Evolutionary conservation across 1,140 invertebrate genomes (phyloP).

Genomic region (Mesaphorura yosii): DNA sequence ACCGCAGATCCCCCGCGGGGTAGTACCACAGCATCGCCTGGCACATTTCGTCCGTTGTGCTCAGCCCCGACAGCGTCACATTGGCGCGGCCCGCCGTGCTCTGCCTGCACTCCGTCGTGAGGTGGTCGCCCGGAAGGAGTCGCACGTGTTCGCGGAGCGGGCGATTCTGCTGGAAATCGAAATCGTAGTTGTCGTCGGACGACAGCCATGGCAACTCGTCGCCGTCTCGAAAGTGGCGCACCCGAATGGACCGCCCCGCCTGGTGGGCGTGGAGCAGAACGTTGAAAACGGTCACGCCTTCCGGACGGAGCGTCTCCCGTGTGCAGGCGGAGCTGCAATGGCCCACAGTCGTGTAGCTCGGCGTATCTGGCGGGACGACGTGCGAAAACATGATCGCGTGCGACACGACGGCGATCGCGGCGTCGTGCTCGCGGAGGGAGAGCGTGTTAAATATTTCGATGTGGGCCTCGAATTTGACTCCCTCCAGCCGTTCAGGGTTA

Average conservation of each 20-base stretch:
- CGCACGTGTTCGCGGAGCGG: constrained; percentile 44
- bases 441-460: constrained; percentile 54
- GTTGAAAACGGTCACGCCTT: constrained; percentile 1
- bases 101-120: constrained; percentile 4
- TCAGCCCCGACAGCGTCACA: constrained; percentile 1
- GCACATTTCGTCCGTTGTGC: constrained; percentile 6
- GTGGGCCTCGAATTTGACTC: constrained; percentile 52
- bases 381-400: background rate
- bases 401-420: background rate
- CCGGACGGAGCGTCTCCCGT: background rate
- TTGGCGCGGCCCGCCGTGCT: background rate
- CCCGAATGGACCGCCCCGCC: constrained; percentile 46
- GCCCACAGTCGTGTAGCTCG: background rate
- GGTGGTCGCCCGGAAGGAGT: constrained; percentile 11
- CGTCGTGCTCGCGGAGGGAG: constrained; percentile 6
- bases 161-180: constrained; percentile 55
- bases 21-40: constrained; percentile 1
- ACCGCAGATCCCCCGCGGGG: background rate
- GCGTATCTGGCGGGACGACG: constrained; percentile 3
- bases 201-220: constrained; percentile 51
- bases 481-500: constrained; percentile 44
- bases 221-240: constrained; percentile 49
- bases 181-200: constrained; percentile 52
- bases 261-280: constrained; percentile 8
- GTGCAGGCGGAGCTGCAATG: constrained; percentile 10